phyloP scores from a whole-genome alignment of 2,888 invertebrate genomes.

The Coleophora flavipennella region DNA sequence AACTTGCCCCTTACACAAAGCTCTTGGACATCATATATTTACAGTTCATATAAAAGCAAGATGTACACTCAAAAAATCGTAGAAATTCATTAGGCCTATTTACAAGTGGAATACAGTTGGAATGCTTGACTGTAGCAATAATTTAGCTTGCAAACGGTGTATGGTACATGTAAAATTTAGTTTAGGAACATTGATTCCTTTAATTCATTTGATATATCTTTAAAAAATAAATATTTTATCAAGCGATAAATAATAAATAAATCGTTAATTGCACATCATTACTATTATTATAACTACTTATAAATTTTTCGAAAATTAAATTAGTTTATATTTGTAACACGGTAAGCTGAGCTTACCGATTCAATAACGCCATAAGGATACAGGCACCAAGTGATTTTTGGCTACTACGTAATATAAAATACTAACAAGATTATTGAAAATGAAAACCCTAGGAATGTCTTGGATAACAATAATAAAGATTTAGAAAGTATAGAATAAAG shows the following conservation, averaged over 20 bases:
- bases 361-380: constrained; percentile 38
- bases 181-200: constrained; percentile 65
- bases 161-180: constrained; percentile 53
- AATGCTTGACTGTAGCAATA: constrained; percentile 63
- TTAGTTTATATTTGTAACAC: constrained; percentile 32
- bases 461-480: constrained; percentile 51
- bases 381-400: constrained; percentile 47
- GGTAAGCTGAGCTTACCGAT: constrained; percentile 53
- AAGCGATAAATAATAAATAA: constrained; percentile 66
- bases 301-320: constrained; percentile 56
- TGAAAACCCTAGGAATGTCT: constrained; percentile 61
- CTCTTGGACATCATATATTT: constrained; percentile 56
- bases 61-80: constrained; percentile 57
- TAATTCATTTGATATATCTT: constrained; percentile 44
- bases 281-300: constrained; percentile 37
- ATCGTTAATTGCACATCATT: constrained; percentile 63
- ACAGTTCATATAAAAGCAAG: constrained; percentile 60
- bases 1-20: constrained; percentile 46
- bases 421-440: constrained; percentile 29
- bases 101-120: constrained; percentile 70
- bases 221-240: constrained; percentile 63
- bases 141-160: constrained; percentile 47
- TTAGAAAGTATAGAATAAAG: constrained; percentile 49
- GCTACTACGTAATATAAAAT: constrained; percentile 30
- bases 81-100: constrained; percentile 66